Base-by-base conservation (phyloP, 2,888 invertebrate species). In the Lissocephala sabroskyi region DNA sequence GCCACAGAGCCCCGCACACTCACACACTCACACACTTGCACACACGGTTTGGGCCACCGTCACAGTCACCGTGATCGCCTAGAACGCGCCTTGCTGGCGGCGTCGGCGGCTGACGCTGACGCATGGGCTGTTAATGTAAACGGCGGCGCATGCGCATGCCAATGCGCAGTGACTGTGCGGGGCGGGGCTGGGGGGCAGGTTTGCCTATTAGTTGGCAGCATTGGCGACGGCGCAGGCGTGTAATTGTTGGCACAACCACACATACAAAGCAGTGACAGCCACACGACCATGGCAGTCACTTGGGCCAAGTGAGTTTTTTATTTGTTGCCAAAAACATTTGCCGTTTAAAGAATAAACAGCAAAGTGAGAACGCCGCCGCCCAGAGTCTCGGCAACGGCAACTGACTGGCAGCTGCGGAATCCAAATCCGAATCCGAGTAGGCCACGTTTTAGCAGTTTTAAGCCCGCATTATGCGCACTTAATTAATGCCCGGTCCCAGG, bases 401-500 rank as follows among this genome's bases (percentile, higher is more conserved):
- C n/a, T n/a, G n/a, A n/a, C n/a, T n/a, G n/a, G n/a, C n/a, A n/a
- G n/a, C n/a, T n/a, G n/a, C n/a, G n/a, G n/a, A n/a, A n/a, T n/a
- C 23, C 23, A 23, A 23, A 7, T 23, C 7, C 23, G 4, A 23
- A 58, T 48, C 61, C 52, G 49, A 65, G 64, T 59, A 46, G 63
- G 62, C 75, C 66, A 70, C 71, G 61, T 75, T 70, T 65, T 74
- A 62, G 70, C 65, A 76, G 65, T 65, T 70, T 66, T 64, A 75
- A 74, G 75, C 78, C 78, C 71, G 78, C 78, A 71, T 71, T 77
- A 71, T 70, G 71, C 64, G 54, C 75, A 73, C 71, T 77, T 77
- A 73, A 73, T 73, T 73, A 73, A 77, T 49, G 59, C 65, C 61
- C 3, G n/a, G 19, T 11, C 11, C 29, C 49, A 32, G n/a, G 18